These are phyloP conservation scores for Hemicordylus capensis DNA, from an alignment of 2,113 vertebrate species.

Conservation along the genomic window DNA sequence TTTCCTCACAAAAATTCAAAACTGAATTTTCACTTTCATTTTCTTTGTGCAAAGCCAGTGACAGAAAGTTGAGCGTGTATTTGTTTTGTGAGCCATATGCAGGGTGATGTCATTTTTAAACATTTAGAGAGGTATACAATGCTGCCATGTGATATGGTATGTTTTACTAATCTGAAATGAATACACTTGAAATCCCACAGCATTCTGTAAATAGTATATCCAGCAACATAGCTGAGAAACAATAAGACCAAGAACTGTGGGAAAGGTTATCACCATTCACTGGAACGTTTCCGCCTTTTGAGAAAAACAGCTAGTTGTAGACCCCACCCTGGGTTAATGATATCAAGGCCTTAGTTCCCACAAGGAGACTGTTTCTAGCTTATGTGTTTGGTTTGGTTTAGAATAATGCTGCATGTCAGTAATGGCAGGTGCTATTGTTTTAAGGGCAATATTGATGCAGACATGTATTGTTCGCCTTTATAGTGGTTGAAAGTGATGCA, in stretches of 20 bases:
- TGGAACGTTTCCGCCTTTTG: slow-evolving; percentile 54
- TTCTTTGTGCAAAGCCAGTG: neutral
- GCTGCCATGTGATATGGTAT: slow-evolving; percentile 38
- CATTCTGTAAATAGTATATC: slow-evolving; percentile 31
- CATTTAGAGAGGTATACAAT: neutral
- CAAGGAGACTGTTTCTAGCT: slow-evolving; percentile 32
- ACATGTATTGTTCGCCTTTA: slow-evolving; percentile 32
- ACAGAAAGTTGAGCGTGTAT: neutral
- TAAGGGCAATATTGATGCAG: neutral
- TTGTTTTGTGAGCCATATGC: neutral
- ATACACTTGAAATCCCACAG: slow-evolving; percentile 42
- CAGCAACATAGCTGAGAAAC: slow-evolving; percentile 48
- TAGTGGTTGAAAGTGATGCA: neutral
- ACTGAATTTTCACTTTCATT: neutral
- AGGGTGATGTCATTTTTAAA: slow-evolving; percentile 16
- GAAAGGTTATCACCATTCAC: slow-evolving; percentile 47
- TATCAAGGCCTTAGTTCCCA: slow-evolving; percentile 27
- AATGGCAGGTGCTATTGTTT: slow-evolving; percentile 34
- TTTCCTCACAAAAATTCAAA: neutral
- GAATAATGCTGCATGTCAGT: slow-evolving; percentile 30
- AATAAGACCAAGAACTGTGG: slow-evolving; percentile 18
- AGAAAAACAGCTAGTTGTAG: slow-evolving; percentile 9
- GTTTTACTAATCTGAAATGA: neutral
- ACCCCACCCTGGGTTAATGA: neutral
- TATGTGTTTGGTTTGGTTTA: slow-evolving; percentile 9